Evolutionary conservation across 1,140 invertebrate genomes (phyloP).

Genomic region (Drosophila hydei): DNA sequence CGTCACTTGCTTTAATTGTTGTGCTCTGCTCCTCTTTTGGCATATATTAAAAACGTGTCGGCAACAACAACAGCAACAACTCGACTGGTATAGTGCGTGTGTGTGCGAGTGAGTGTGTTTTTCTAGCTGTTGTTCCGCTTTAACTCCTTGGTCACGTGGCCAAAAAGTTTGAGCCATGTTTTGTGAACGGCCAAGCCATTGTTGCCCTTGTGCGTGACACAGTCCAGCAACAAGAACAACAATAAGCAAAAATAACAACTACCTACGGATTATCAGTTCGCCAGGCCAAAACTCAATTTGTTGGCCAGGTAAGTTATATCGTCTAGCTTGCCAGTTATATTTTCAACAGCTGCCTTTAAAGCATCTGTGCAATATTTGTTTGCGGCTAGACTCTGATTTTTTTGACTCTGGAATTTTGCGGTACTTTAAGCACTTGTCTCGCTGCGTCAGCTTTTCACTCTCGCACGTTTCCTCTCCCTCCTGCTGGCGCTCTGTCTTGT

Average conservation of each 20-base stretch:
- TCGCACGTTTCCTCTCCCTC: conserved; percentile 17
- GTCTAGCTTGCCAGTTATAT: neutral
- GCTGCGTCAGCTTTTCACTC: conserved; percentile 65
- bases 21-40: conserved; percentile 56
- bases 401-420: conserved; percentile 43
- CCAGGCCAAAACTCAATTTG: conserved; percentile 44
- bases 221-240: conserved; percentile 41
- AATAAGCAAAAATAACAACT: conserved; percentile 20
- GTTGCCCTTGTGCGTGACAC: conserved; percentile 72
- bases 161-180: conserved; percentile 59
- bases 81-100: conserved; percentile 15
- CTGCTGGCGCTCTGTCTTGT: neutral
- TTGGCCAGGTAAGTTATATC: conserved; percentile 57
- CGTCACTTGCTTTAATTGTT: conserved; percentile 56
- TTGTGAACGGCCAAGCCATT: conserved; percentile 28
- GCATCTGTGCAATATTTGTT: neutral
- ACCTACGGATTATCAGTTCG: conserved; percentile 62
- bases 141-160: conserved; percentile 68
- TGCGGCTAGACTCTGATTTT: neutral
- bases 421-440: conserved; percentile 65
- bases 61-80: conserved; percentile 21
- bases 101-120: conserved; percentile 39
- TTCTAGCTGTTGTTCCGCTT: conserved; percentile 14
- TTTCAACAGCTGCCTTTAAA: conserved; percentile 11
- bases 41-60: conserved; percentile 53